Base-by-base conservation (phyloP, 2,888 invertebrate species). In the Adineta ricciae region DNA sequence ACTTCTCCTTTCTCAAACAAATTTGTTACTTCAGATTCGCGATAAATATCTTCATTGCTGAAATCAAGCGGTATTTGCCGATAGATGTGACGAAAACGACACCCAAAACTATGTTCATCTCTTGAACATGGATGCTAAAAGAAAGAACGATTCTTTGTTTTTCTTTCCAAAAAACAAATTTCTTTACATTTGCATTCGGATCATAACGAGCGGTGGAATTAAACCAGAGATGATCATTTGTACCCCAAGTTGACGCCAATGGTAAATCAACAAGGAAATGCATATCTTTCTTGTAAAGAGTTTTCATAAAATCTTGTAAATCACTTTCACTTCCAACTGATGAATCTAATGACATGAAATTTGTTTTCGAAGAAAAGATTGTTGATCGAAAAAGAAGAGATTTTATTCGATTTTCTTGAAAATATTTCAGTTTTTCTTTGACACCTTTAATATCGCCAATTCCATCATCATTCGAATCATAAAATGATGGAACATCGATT, bases 391-490 rank as follows among this genome's bases (percentile, higher is more conserved):
- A 5, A 32, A 64, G 64, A 32, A 64, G 14, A 4, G 64, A 32
- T 64, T 64, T 64, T 2, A 64, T 64, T 32, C 19, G 32, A 64
- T 64, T 64, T 64, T 64, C 32, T 64, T 64, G 32, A 2, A 64
- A 64, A 64, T 64, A 64, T 16, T 2, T 16, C 19, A 64, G 19
- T 32, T 27, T 64, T 27, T 64, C 32, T 64, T 32, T 19, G 19
- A 64, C 32, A 93, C 95, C 96, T 90, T 92, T 92, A 24, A 96
- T 91, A 90, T 96, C 96, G 0, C 96, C 96, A 32, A 94, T 92
- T n/a, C 96, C 96, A 90, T 95, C 94, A 0, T 93, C 94, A 89
- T 95, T 91, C 27, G 93, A 93, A 89, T 97, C 96, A 89, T 93
- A 93, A 90, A 95, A 96, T 0, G 95, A 89, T 73, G 88, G 87